Conservation (phyloP, 1,140 invertebrate genomes). For the Papilio machaon region DNA sequence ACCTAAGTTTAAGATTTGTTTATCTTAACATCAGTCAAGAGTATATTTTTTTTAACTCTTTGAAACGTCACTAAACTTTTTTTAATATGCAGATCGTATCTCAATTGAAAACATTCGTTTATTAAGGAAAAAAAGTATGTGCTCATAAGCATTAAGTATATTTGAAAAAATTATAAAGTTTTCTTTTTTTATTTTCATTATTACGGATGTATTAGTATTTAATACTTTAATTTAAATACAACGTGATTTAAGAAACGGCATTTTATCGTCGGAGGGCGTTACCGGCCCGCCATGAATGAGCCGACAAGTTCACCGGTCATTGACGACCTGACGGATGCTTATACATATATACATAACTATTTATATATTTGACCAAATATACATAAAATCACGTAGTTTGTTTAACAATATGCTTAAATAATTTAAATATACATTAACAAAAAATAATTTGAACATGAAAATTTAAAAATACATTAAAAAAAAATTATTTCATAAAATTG, state of each 20-base stretch:
- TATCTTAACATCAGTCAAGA: background rate
- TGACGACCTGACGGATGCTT: background rate
- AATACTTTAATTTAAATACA: background rate
- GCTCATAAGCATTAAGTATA: background rate
- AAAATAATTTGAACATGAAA: background rate
- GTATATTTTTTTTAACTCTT: background rate
- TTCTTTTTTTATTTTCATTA: background rate
- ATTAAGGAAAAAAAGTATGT: background rate
- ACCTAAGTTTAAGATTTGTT: background rate
- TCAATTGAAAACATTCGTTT: too few relatives aligned
- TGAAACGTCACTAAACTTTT: too few relatives aligned
- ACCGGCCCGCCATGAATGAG: slow-evolving; percentile 16
- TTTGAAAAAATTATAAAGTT: background rate
- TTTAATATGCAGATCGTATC: too few relatives aligned
- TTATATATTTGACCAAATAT: background rate
- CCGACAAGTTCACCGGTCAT: slow-evolving; percentile 1
- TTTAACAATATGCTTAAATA: background rate
- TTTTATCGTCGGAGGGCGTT: background rate
- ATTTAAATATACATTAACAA: background rate
- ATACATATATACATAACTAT: background rate
- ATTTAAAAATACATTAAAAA: background rate
- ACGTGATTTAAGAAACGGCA: slow-evolving; percentile 1
- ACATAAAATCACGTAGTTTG: background rate
- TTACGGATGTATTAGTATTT: background rate
- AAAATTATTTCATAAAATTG: background rate